Evolutionary conservation across 1,140 invertebrate species (phyloP), one percentile per base, ranked within the genome.

Genomic region (Oryzaephilus surinamensis): DNA sequence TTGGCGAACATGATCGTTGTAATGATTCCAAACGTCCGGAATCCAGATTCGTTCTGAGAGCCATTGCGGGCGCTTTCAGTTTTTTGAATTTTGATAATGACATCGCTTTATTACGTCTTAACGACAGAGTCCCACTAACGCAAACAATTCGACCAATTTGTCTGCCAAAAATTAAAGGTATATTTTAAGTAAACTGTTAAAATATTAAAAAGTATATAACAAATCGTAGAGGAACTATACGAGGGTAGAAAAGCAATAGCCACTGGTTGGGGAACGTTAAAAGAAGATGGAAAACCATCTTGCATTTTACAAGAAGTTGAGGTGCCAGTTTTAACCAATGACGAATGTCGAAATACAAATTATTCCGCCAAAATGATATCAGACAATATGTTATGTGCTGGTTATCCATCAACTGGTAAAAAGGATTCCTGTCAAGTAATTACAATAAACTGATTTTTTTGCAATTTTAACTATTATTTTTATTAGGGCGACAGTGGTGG

Each of bases 401-500:
- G 85, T 6, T 84, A 84, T 56, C 68, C 73, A 0, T 72, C 79
- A 11, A 66, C 67, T 4, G 86, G 86, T 7, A 67, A 74, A 28
- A 86, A 79, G 51, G 87, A 92, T 62, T 83, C 84, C 16, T 91
- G 86, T 55, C 86, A 91, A 69, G 82, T 84, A 63, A 18, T 14
- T 30, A 2, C 12, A 10, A 29, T 11, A 29, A 18, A 20, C 32
- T 42, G 3, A 7, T 27, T 28, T 35, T 35, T 27, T 18, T 28
- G 21, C 7, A 20, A 7, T 24, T 35, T 10, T 6, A 6, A 16
- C 5, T n/a, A 14, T 32, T 32, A 1, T 4, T 1, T 10, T 19
- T 71, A 72, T 39, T 59, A 90, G 82, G 89, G 89, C 12, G 89
- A 95, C 60, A 91, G 86, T 50, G 90, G 89, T 38, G 88, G 88